These are phyloP conservation scores for Polietes domitor DNA, from an alignment of 2,888 invertebrate species.

Conservation along the genomic window DNA sequence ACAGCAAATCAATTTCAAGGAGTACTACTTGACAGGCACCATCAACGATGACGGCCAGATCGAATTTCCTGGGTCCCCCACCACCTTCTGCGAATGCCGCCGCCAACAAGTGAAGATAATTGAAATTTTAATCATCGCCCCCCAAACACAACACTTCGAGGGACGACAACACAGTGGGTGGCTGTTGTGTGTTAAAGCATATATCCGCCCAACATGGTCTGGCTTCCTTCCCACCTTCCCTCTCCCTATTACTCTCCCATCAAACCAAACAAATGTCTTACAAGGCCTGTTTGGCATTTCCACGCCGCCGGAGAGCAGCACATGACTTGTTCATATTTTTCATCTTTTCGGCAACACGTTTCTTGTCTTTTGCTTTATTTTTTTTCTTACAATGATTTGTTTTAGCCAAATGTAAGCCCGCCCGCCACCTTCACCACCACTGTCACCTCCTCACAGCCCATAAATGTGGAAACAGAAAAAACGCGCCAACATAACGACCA, in stretches of 20 bases:
- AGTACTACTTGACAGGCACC: background rate
- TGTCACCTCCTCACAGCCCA: too few relatives aligned
- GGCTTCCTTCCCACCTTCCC: background rate
- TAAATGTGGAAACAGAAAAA: background rate
- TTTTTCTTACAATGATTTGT: conserved; percentile 21
- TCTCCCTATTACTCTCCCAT: background rate
- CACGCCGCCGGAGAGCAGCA: background rate
- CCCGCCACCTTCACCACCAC: background rate
- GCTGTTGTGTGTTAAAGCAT: too few relatives aligned
- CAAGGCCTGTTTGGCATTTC: conserved; percentile 15
- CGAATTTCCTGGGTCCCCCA: background rate
- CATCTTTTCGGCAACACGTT: conserved; percentile 6
- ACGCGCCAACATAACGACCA: too few relatives aligned
- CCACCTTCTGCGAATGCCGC: background rate
- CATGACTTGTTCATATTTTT: conserved; percentile 6
- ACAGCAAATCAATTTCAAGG: background rate
- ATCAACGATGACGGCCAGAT: background rate
- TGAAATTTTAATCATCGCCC: background rate
- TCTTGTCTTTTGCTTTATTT: background rate
- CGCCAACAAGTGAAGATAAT: background rate
- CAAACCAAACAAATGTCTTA: conserved; percentile 3
- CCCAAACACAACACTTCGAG: background rate
- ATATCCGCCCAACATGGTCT: background rate
- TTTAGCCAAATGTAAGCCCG: background rate
- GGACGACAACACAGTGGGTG: background rate